Base-by-base conservation (phyloP, 2,113 vertebrate genomes). In the Entelurus aequoreus region DNA sequence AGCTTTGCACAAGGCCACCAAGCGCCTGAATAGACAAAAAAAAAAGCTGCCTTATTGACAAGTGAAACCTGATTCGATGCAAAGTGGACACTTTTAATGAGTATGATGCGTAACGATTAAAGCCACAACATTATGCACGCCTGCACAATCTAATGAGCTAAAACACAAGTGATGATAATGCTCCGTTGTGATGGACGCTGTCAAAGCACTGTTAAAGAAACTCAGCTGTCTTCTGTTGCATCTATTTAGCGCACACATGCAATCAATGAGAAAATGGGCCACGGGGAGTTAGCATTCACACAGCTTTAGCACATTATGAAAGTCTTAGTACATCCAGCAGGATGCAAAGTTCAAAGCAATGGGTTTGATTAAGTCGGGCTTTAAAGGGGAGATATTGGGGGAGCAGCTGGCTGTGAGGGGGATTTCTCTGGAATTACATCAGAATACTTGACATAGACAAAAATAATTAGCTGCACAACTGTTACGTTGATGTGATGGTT, bases 361-460 rank as follows among this genome's bases (percentile, higher is more conserved):
- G 84, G 82, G 73, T 84, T 88, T 82, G 84, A 89, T 88, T 81
- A 89, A 86, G 54, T 37, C 72, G 64, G 77, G 69, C 59, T 83
- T 88, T 83, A 74, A 46, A 81, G 80, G 78, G 76, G 71, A 42
- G 44, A 77, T 78, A 83, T 77, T 73, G 70, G 80, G 76, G 78
- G 75, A 86, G 80, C 87, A 89, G 85, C 87, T 90, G 87, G 28
- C 28, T 28, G 28, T 28, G 28, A 14, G 66, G 69, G 66, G 75
- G 79, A 85, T 86, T 82, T 76, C 77, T 77, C 77, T 77, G 65
- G 79, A 81, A 80, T 88, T 84, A 88, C 81, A 78, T 86, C 76
- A 85, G 65, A 71, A 77, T 71, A 57, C 49, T 50, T 73, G 62
- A 67, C 75, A 79, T 60, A 61, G 69, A 71, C 38, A 13, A 28